phyloP scores from a whole-genome alignment of 2,888 invertebrate species.

The Lysandra bellargus region DNA sequence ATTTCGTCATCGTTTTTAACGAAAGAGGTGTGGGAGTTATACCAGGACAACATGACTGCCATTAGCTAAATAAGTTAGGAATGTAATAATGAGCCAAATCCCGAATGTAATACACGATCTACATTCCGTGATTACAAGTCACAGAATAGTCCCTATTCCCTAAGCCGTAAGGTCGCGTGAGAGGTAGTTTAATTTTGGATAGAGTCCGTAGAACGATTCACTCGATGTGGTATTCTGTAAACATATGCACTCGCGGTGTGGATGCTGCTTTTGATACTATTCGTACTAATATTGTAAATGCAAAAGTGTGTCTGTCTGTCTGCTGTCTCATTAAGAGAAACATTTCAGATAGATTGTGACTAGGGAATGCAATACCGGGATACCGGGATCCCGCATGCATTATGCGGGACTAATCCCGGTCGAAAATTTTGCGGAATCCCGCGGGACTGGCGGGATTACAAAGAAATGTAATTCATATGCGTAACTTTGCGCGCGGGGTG shows the following conservation, averaged over 20 bases:
- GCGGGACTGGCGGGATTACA: no score
- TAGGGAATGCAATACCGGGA: no score
- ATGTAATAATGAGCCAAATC: not conserved
- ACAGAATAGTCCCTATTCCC: not conserved
- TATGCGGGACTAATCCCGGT: no score
- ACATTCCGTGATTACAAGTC: not conserved
- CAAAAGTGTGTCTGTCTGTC: no score
- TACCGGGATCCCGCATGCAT: no score
- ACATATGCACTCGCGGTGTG: not conserved
- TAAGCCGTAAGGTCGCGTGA: not conserved
- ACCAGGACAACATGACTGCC: not conserved
- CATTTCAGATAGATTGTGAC: no score
- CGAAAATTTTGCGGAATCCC: no score
- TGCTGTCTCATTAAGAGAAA: no score
- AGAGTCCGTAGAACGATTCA: not conserved
- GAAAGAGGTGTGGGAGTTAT: no score
- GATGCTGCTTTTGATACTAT: not conserved
- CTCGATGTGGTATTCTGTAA: constrained; percentile 6
- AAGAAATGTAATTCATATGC: no score
- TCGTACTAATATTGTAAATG: not conserved
- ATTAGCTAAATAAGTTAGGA: constrained; percentile 14
- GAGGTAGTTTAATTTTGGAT: not conserved
- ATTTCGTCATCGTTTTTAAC: no score
- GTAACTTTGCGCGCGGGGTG: no score
- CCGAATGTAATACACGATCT: not conserved